Evolutionary conservation across 2,113 vertebrate species (phyloP).

Genomic region (Scolopax mira): DNA sequence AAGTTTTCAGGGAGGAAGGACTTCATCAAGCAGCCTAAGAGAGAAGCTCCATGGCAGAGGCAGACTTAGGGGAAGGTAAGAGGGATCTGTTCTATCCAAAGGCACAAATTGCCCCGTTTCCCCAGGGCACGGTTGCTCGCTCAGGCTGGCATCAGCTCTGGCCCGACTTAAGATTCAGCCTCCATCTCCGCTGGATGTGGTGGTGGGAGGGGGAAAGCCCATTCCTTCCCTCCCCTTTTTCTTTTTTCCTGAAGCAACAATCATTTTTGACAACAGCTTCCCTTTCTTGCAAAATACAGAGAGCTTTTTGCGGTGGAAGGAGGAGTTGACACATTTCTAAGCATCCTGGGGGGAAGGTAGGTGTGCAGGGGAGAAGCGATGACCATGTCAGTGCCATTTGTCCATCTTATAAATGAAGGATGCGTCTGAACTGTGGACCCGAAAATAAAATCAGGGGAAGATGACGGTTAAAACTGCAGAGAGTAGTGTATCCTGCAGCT

Average conservation of each 20-base stretch:
- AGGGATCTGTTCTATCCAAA: not conserved
- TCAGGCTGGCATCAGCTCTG: not conserved
- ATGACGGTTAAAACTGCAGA: not conserved
- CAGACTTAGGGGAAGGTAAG: not conserved
- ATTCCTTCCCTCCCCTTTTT: not conserved
- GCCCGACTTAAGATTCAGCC: not conserved
- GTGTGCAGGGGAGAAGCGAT: not conserved
- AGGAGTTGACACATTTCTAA: not conserved
- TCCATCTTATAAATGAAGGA: not conserved
- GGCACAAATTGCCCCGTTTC: not conserved
- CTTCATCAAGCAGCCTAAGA: not conserved
- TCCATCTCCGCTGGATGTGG: not conserved
- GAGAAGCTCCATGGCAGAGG: not conserved
- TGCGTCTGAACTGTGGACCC: not conserved
- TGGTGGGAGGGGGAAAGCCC: not conserved
- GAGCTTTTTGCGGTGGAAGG: not conserved
- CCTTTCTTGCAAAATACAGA: not conserved
- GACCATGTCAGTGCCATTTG: rapidly evolving
- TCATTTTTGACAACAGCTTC: not conserved
- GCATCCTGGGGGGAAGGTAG: not conserved
- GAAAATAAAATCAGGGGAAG: not conserved
- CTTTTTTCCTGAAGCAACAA: not conserved
- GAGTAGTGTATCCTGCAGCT: not conserved
- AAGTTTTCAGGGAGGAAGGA: not conserved
- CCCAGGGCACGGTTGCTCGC: rapidly evolving